phyloP scores from a whole-genome alignment of 2,113 vertebrate genomes.

The Xiphophorus maculatus region DNA sequence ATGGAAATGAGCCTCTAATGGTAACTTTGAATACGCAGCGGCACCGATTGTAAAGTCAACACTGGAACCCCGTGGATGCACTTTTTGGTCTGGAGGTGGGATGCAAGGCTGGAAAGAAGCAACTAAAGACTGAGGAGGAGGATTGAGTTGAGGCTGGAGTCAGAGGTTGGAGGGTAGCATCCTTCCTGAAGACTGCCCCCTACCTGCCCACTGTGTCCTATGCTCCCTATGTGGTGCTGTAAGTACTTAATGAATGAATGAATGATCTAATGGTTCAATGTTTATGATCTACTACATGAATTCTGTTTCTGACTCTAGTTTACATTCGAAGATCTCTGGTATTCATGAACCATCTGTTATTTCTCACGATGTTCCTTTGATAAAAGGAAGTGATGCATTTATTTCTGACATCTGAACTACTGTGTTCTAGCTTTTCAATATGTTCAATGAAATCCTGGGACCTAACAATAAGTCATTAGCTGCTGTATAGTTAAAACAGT shows the following conservation, averaged over 20 bases:
- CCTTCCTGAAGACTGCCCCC: slow-evolving; percentile 72
- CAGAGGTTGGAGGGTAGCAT: slow-evolving; percentile 67
- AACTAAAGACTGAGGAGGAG: slow-evolving; percentile 55
- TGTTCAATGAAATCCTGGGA: not conserved
- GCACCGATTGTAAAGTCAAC: slow-evolving; percentile 56
- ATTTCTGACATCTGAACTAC: not conserved
- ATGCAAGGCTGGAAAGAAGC: slow-evolving; percentile 56
- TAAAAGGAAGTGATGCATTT: not conserved
- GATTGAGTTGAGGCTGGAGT: slow-evolving; percentile 74
- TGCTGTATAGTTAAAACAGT: not conserved
- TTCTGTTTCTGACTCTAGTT: slow-evolving; percentile 8
- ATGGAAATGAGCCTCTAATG: slow-evolving; percentile 63
- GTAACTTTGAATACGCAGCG: slow-evolving; percentile 54
- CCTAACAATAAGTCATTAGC: not conserved
- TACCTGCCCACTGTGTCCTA: slow-evolving; percentile 75
- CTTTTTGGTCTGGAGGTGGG: slow-evolving; percentile 70
- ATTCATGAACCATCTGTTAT: too few relatives aligned
- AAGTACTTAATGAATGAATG: slow-evolving; percentile 72
- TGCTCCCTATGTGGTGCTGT: slow-evolving; percentile 77
- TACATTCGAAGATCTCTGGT: not conserved
- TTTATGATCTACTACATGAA: slow-evolving; percentile 21
- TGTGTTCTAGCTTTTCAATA: not conserved
- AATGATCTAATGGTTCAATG: slow-evolving; percentile 52
- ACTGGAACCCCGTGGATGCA: slow-evolving; percentile 59
- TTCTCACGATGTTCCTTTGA: not conserved